Base-by-base conservation (phyloP, 2,888 invertebrate genomes). In the Myopa testacea region DNA sequence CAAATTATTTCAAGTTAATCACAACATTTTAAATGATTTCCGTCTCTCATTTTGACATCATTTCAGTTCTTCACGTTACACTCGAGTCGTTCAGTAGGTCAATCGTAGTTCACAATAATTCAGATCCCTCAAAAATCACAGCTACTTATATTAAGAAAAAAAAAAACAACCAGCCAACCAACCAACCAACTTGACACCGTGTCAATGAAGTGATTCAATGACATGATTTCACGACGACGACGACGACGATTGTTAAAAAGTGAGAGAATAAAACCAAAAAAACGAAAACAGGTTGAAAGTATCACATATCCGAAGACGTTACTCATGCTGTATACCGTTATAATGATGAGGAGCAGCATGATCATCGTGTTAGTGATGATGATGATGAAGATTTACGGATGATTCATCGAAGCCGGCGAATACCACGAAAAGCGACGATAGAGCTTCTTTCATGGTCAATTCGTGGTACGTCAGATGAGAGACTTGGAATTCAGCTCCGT, bases 171-270 rank as follows among this genome's bases (percentile, higher is more conserved):
- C 14, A 45, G 4, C 8, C n/a, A 55, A 1, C n/a, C 16, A n/a
- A 70, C 26, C 19, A 12, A 70, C 52, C 45, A 45, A 70, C 37
- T 70, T 70, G 70, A 70, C 52, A 70, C 26, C 70, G 38, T 70
- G 70, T 70, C 70, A 70, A 70, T 70, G 70, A 70, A 70, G 55
- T 55, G 55, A 70, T 55, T 67, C 40, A 34, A 40, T 40, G 38
- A 65, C 37, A 65, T 12, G 14, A 34, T 37, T n/a, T 26, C 45
- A 3, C 38, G 38, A 34, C 2, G 4, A 65, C 34, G 12, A 65
- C 37, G 26, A 38, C 14, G 34, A 37, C 65, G 37, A 4, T 37
- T 37, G 14, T 14, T n/a, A 8, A 60, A 6, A 7, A 19, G 26
- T 2, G 26, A 26, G 26, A 26, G 26, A 19, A 12, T 60, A 60